Evolutionary conservation across 2,797 vertebrate species (phyloP), one percentile per base, ranked within the genome.

Genomic region (Tamandua tetradactyla): DNA sequence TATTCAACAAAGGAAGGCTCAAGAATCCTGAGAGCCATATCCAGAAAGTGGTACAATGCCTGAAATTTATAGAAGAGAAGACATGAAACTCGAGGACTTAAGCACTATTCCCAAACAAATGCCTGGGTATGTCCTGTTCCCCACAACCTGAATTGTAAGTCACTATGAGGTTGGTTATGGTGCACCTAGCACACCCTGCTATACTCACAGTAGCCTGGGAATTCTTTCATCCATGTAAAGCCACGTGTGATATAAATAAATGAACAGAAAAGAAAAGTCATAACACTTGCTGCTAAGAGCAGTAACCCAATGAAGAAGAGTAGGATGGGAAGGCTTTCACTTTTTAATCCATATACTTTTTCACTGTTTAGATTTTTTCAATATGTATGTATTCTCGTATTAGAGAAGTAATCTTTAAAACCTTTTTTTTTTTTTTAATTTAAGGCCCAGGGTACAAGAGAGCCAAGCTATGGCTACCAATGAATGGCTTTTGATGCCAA

Each of bases 401-500:
- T 74, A 49, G 0, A 80, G 7, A n/a, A 95, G 27, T 61, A 74
- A 87, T 85, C 76, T 94, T 82, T 87, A 92, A 90, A 68, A 57
- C 49, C 11, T 27, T 30, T 75, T 62, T 75, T 72, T 14, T 85
- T 18, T 44, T 47, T 69, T 52, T 35, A 93, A 96, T 80, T 79
- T 71, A 91, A 94, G n/a, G 80, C 69, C 66, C 76, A 81, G 68
- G 76, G 49, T 40, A 71, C 49, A 75, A 37, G 68, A 89, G 22
- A 84, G 37, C 42, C 4, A 2, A 84, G 83, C 0, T 3, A 89
- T 12, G 74, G 42, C 37, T 35, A 79, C 55, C 81, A 85, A 44
- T 91, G 93, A 95, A 88, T 55, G 64, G 94, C 94, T 90, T 95
- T 97, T 97, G 87, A 95, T 93, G 35, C 74, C 94, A 86, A 74